These are phyloP conservation scores for Nothobranchius kuhntae DNA, from an alignment of 2,113 vertebrate species.

Conservation along the genomic window DNA sequence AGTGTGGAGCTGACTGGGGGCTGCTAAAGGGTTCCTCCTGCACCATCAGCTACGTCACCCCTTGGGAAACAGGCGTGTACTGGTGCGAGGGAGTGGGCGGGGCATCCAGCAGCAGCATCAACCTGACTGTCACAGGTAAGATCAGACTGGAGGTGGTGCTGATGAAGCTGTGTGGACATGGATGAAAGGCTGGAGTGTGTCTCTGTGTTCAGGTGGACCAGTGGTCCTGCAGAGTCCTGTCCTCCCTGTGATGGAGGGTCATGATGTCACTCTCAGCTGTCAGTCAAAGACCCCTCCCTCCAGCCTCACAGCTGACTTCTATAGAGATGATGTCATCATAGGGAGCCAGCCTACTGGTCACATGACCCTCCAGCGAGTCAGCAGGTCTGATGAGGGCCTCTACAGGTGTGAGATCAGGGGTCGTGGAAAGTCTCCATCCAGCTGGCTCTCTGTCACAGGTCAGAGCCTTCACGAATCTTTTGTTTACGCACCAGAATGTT, in stretches of 20 bases:
- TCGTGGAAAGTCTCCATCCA: slow-evolving; percentile 7
- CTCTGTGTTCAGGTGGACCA: not conserved
- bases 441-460: slow-evolving; percentile 24
- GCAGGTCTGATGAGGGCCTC: slow-evolving; percentile 14
- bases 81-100: not conserved
- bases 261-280: not conserved
- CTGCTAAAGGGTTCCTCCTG: not conserved
- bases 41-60: not conserved
- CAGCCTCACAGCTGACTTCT: not conserved
- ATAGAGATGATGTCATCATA: slow-evolving; percentile 13
- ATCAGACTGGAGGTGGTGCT: slow-evolving; percentile 7
- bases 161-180: slow-evolving; percentile 1
- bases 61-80: not conserved
- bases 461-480: not conserved
- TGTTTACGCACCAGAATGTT: too few relatives aligned
- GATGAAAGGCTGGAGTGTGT: not conserved
- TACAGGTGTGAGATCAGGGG: slow-evolving; percentile 24
- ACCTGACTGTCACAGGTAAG: slow-evolving; percentile 1
- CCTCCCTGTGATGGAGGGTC: slow-evolving; percentile 33
- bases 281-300: not conserved
- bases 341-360: not conserved
- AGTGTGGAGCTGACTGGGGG: not conserved
- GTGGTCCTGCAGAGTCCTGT: slow-evolving; percentile 27
- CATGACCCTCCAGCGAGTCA: slow-evolving; percentile 15
- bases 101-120: not conserved